Conservation (phyloP, 2,888 invertebrate genomes). For the Odontocolon sp. region DNA sequence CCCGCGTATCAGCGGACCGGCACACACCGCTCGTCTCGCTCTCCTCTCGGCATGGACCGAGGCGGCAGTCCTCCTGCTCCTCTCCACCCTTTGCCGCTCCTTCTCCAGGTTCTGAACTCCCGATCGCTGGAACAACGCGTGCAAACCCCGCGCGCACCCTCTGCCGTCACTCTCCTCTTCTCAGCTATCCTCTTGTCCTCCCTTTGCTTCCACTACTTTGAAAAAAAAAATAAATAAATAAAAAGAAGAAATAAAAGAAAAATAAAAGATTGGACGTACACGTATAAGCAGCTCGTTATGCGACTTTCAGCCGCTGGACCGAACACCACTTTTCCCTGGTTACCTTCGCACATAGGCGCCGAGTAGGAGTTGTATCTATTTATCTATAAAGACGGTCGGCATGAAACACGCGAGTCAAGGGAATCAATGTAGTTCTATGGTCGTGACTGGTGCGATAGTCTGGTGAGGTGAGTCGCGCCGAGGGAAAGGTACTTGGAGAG, state of each 20-base stretch:
- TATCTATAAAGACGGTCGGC: background rate
- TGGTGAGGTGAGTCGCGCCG: conserved; percentile 32
- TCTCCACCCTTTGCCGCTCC: conserved; percentile 35
- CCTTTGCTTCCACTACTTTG: background rate
- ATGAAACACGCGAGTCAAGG: conserved; percentile 51
- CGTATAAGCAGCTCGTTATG: background rate
- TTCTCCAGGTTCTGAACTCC: conserved; percentile 32
- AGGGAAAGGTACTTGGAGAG: conserved; percentile 53
- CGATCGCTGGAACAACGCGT: conserved; percentile 30
- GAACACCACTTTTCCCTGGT: background rate
- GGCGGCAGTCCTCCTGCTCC: too few relatives aligned
- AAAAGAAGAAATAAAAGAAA: too few relatives aligned
- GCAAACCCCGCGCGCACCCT: conserved; percentile 21
- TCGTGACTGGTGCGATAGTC: conserved; percentile 26
- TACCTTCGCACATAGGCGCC: too few relatives aligned
- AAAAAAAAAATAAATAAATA: background rate
- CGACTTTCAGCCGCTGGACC: background rate
- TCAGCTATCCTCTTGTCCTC: conserved; percentile 61
- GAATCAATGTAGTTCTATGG: background rate
- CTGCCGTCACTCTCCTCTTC: conserved; percentile 57
- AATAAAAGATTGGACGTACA: background rate
- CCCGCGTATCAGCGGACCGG: conserved; percentile 61
- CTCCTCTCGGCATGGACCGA: conserved; percentile 57
- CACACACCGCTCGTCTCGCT: conserved; percentile 53
- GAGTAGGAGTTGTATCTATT: background rate